phyloP scores from a whole-genome alignment of 2,888 invertebrate genomes.

The Criorhina ranunculi region DNA sequence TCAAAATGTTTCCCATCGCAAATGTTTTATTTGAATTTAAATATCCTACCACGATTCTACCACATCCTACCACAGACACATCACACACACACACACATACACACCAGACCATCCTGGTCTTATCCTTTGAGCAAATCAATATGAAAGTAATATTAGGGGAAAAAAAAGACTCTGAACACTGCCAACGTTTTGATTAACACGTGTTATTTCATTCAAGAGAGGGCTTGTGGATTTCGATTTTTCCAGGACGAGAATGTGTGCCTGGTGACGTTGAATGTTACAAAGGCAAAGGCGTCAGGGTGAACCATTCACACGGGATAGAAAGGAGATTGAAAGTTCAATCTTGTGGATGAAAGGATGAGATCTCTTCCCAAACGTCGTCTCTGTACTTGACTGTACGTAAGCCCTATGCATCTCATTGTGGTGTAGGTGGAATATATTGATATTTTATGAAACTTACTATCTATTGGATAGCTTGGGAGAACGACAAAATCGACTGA shows the following conservation, averaged over 20 bases:
- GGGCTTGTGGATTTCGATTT: slow-evolving; percentile 10
- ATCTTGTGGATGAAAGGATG: slow-evolving; percentile 61
- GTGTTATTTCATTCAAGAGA: slow-evolving; percentile 47
- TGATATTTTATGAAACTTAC: slow-evolving; percentile 59
- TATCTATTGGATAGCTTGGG: slow-evolving; percentile 19
- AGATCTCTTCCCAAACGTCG: not conserved
- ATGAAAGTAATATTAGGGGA: slow-evolving; percentile 64
- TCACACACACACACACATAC: not conserved
- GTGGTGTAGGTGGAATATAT: slow-evolving; percentile 57
- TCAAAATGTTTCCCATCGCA: slow-evolving; percentile 45
- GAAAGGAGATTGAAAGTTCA: slow-evolving; percentile 67
- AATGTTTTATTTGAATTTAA: slow-evolving; percentile 68
- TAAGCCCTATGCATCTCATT: slow-evolving; percentile 49
- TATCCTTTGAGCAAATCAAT: slow-evolving; percentile 64
- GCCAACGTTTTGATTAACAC: slow-evolving; percentile 73
- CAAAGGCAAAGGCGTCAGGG: slow-evolving; percentile 15
- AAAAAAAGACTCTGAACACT: slow-evolving; percentile 48
- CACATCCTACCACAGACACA: not conserved
- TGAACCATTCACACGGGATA: slow-evolving; percentile 39
- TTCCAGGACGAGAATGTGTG: slow-evolving; percentile 37
- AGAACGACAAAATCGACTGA: slow-evolving; percentile 6
- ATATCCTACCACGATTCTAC: slow-evolving; percentile 21
- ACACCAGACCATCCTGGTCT: not conserved
- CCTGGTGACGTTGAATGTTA: slow-evolving; percentile 43
- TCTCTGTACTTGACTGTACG: slow-evolving; percentile 18